phyloP scores from a whole-genome alignment of 1,140 invertebrate species.

The Mesaphorura yosii region DNA sequence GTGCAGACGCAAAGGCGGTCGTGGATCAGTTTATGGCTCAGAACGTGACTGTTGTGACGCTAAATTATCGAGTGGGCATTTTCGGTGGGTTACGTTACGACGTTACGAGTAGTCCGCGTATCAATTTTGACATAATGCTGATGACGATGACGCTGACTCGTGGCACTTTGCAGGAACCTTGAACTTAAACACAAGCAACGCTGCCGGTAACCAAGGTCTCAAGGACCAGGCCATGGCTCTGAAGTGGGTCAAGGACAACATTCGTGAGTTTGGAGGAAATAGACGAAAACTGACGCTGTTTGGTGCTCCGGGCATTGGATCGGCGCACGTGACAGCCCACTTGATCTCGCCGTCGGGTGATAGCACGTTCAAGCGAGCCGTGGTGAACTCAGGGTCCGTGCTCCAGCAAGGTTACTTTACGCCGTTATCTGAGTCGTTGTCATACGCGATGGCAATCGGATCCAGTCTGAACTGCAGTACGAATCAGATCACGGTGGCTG shows the following conservation, averaged over 20 bases:
- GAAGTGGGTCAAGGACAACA: slow-evolving; percentile 16
- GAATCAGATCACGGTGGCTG: too few relatives aligned
- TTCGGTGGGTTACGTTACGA: slow-evolving; percentile 32
- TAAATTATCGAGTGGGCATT: slow-evolving; percentile 51
- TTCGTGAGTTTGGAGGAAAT: not conserved
- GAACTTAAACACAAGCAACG: too few relatives aligned
- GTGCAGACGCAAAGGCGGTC: slow-evolving; percentile 42
- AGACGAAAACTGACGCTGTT: too few relatives aligned
- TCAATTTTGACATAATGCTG: not conserved
- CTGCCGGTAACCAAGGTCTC: slow-evolving; percentile 2
- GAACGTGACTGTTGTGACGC: slow-evolving; percentile 48
- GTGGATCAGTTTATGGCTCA: slow-evolving; percentile 49
- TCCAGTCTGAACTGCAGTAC: too few relatives aligned
- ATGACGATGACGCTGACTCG: not conserved
- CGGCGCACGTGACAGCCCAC: too few relatives aligned
- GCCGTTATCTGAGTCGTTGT: too few relatives aligned
- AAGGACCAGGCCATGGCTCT: slow-evolving; percentile 5
- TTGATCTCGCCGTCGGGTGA: too few relatives aligned
- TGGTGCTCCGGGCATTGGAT: too few relatives aligned
- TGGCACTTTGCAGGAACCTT: not conserved
- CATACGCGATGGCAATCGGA: too few relatives aligned
- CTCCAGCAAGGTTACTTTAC: too few relatives aligned
- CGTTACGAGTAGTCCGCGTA: not conserved
- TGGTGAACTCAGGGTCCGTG: too few relatives aligned
- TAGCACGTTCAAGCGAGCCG: too few relatives aligned